These are phyloP conservation scores for Melanotaenia trifasciata DNA, from an alignment of 2,797 vertebrate genomes.

Conservation along the genomic window DNA sequence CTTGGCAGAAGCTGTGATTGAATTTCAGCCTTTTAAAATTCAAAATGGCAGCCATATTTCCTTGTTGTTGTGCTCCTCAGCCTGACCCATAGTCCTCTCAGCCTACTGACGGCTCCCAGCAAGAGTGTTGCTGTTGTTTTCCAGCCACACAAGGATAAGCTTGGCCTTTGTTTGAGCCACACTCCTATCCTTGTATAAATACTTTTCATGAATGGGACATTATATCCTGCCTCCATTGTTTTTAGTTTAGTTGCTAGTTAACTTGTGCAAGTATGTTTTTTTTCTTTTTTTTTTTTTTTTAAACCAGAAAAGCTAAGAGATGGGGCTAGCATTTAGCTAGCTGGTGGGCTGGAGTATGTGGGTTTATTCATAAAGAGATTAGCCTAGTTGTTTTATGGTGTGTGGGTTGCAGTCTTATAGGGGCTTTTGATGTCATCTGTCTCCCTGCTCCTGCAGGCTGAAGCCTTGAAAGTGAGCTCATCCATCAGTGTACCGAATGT, in stretches of 20 bases:
- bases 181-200: slow-evolving; percentile 38
- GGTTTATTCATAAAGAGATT: slow-evolving; percentile 47
- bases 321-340: slow-evolving; percentile 34
- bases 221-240: slow-evolving; percentile 59
- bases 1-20: not conserved
- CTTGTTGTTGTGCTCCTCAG: slow-evolving; percentile 34
- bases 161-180: slow-evolving; percentile 54
- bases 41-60: slow-evolving; percentile 32
- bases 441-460: slow-evolving; percentile 33
- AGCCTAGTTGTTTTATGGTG: slow-evolving; percentile 26
- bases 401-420: slow-evolving; percentile 46
- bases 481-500: slow-evolving; percentile 36
- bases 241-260: slow-evolving; percentile 23
- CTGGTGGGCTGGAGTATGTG: slow-evolving; percentile 47
- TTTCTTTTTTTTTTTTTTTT: slow-evolving; percentile 17
- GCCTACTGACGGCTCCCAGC: slow-evolving; percentile 34
- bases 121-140: slow-evolving; percentile 65
- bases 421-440: slow-evolving; percentile 45
- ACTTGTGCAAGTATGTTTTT: slow-evolving; percentile 25
- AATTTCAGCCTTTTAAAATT: slow-evolving; percentile 20
- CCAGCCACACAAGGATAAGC: slow-evolving; percentile 45
- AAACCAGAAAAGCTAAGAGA: slow-evolving; percentile 20
- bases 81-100: slow-evolving; percentile 18
- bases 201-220: slow-evolving; percentile 63
- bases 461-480: slow-evolving; percentile 37